Evolutionary conservation across 2,113 vertebrate species (phyloP).

Genomic region (Argyrosomus japonicus): DNA sequence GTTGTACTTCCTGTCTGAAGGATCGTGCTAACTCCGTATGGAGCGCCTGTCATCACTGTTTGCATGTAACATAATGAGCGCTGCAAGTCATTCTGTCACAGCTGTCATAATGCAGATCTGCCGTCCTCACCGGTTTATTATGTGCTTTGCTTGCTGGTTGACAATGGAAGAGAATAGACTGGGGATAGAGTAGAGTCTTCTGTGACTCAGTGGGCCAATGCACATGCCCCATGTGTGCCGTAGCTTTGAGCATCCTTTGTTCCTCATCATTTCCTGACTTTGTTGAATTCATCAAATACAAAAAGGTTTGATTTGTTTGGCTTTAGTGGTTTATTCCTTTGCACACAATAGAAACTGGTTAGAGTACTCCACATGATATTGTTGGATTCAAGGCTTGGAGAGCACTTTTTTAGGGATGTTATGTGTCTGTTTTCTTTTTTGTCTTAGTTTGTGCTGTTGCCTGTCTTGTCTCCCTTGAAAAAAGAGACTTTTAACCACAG

Average conservation of each 20-base stretch:
- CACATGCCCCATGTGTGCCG: not conserved
- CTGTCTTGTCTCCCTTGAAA: too few relatives aligned
- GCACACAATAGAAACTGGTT: not conserved
- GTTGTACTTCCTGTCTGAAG: conserved; percentile 74
- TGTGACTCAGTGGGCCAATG: not conserved
- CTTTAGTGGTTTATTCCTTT: not conserved
- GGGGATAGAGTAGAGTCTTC: not conserved
- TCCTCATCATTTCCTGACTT: not conserved
- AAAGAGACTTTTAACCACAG: too few relatives aligned
- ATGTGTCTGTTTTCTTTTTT: too few relatives aligned
- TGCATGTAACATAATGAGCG: conserved; percentile 77
- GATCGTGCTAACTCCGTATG: conserved; percentile 42
- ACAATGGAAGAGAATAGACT: not conserved
- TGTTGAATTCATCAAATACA: not conserved
- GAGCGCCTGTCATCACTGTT: conserved; percentile 74
- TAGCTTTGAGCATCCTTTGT: not conserved
- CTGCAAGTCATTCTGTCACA: conserved; percentile 62
- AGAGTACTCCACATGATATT: not conserved
- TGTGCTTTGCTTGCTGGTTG: not conserved
- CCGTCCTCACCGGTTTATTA: conserved; percentile 17
- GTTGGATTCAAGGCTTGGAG: too few relatives aligned
- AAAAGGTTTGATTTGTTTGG: not conserved
- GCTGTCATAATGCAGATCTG: conserved; percentile 49
- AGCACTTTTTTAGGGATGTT: too few relatives aligned
- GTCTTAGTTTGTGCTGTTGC: too few relatives aligned